Conservation (phyloP, 2,888 invertebrate genomes). For the Cephus spinipes region DNA sequence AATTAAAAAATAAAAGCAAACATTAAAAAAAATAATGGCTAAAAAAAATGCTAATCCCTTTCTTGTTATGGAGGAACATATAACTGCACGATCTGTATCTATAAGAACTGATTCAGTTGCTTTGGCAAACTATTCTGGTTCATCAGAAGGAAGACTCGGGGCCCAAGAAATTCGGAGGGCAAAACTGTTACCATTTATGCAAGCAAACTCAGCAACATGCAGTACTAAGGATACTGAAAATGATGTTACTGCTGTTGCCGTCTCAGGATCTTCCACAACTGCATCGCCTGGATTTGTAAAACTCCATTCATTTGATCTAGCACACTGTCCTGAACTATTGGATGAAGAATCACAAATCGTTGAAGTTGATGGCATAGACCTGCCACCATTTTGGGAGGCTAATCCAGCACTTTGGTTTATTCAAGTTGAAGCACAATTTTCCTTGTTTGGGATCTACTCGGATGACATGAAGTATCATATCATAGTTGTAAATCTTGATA, state of each 20-base stretch:
- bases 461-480: constrained; percentile 21
- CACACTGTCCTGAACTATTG: not conserved
- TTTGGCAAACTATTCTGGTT: not conserved
- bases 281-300: not conserved
- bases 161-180: not conserved
- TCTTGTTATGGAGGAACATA: not conserved
- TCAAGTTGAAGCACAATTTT: constrained; percentile 29
- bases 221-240: not conserved
- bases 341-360: not conserved
- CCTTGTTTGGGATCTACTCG: constrained; percentile 6
- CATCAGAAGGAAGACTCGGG: not conserved
- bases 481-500: constrained; percentile 21
- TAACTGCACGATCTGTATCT: not conserved
- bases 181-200: not conserved
- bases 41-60: not conserved
- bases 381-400: constrained; percentile 17
- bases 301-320: not conserved
- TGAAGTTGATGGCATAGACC: not conserved
- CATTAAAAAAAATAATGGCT: not conserved
- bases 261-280: not conserved
- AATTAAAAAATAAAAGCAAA: no score
- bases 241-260: not conserved
- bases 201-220: not conserved
- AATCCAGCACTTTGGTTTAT: constrained; percentile 26
- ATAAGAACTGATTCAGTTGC: not conserved